These are phyloP conservation scores for Forbesichthys agassizii DNA, from an alignment of 2,113 vertebrate genomes.

Conservation along the genomic window DNA sequence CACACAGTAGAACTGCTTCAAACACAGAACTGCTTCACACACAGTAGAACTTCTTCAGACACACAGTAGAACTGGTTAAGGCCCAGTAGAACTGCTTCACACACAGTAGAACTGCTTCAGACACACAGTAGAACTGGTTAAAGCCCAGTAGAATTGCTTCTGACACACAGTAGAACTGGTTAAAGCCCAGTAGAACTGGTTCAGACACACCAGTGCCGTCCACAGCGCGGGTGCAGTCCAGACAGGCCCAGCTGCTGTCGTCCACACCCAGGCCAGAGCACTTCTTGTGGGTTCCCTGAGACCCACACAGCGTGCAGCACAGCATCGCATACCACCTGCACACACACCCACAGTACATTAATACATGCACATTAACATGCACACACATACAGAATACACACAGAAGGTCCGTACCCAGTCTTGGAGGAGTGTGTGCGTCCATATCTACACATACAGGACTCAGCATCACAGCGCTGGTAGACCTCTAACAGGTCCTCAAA, in stretches of 20 bases:
- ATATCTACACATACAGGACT: conserved; percentile 78
- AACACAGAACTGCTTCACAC: too few species aligned
- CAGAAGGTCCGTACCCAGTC: conserved; percentile 77
- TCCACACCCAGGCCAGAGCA: conserved; percentile 82
- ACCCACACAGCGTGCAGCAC: conserved; percentile 89
- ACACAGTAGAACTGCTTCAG: too few species aligned
- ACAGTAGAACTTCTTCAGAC: neutral
- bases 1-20: conserved; percentile 64
- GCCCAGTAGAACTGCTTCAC: too few species aligned
- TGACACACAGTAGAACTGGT: neutral
- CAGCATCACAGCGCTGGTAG: conserved; percentile 85
- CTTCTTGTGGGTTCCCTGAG: conserved; percentile 89
- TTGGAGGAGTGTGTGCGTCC: conserved; percentile 83
- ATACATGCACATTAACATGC: neutral
- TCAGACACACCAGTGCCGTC: conserved; percentile 80
- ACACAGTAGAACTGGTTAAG: neutral
- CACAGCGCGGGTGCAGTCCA: conserved; percentile 82
- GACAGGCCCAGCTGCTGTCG: conserved; percentile 87
- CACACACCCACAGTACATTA: neutral
- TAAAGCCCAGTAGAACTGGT: neutral
- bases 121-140: too few species aligned
- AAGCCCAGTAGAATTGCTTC: too few species aligned
- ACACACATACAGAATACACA: neutral
- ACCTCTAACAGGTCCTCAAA: conserved; percentile 89
- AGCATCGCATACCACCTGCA: conserved; percentile 88